phyloP scores from a whole-genome alignment of 1,140 invertebrate species.

The Drosophila nannoptera region DNA sequence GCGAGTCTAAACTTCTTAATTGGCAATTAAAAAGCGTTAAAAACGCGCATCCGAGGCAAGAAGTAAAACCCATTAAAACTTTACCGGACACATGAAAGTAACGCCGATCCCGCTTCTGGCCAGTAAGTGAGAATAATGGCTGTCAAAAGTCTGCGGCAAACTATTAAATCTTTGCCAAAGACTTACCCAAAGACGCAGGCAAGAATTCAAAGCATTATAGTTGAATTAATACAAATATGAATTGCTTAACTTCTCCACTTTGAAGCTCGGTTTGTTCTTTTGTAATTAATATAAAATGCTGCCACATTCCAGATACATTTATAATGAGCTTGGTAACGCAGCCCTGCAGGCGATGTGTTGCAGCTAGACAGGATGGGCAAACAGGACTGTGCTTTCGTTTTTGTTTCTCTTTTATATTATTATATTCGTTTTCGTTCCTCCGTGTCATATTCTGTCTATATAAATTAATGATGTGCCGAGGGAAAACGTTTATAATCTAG shows the following conservation, averaged over 20 bases:
- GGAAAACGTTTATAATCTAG: constrained; percentile 39
- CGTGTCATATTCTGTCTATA: constrained; percentile 15
- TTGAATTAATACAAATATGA: not conserved
- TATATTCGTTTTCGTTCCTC: too few species aligned
- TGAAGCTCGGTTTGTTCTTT: constrained; percentile 10
- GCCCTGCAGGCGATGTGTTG: constrained; percentile 13
- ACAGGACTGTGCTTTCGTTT: not conserved
- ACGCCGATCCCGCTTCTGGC: not conserved
- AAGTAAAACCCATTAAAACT: constrained; percentile 55
- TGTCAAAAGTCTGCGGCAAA: not conserved
- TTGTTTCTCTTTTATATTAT: not conserved
- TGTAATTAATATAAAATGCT: constrained; percentile 54
- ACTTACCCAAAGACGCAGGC: too few species aligned
- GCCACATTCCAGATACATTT: constrained; percentile 42
- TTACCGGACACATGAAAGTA: constrained; percentile 17
- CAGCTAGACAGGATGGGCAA: constrained; percentile 2
- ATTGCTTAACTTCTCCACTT: not conserved
- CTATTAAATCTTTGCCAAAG: constrained; percentile 8
- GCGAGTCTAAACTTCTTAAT: constrained; percentile 61
- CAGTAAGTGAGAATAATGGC: constrained; percentile 19
- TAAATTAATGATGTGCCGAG: constrained; percentile 65
- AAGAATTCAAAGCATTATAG: not conserved
- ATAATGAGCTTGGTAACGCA: constrained; percentile 38
- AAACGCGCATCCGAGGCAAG: constrained; percentile 33
- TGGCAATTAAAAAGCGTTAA: constrained; percentile 70